Base-by-base conservation (phyloP, 2,888 invertebrate genomes). In the Drosophila mulleri region DNA sequence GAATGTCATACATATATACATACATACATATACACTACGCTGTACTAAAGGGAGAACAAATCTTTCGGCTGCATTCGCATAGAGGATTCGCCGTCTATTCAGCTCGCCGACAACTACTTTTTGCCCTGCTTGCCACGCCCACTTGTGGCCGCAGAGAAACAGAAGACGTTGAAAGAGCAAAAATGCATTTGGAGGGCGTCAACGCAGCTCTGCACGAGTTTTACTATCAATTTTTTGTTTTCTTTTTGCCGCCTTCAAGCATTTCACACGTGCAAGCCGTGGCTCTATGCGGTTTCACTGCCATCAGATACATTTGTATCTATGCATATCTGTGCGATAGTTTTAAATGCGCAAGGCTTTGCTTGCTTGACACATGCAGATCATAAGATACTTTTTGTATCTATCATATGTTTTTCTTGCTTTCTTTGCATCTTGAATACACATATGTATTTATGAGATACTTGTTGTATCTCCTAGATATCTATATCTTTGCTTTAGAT, bases 101-200 rank as follows among this genome's bases (percentile, higher is more conserved):
- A 66, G 44, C 32, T 18, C 35, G 47, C 26, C 54, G 32, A 4
- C 48, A 42, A 9, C 26, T 35, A 50, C 52, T 44, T 53, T 53
- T 50, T 72, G 77, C 54, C 39, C 77, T 81, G 81, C 75, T 72
- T 80, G 84, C 76, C 65, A 82, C 91, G 72, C 91, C 91, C 78
- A 84, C 72, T 76, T 78, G 73, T 54, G 64, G 48, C 42, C 44
- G 39, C 47, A 48, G 26, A 12, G n/a, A 59, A 63, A 16, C 16
- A 5, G 32, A 32, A 18, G 8, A 14, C 42, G 42, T 29, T 29
- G 32, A 42, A 48, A 65, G 37, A 29, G 18, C 23, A 32, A 18
- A 32, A 23, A 29, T 37, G 11, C 16, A 39, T 44, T n/a, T 23
- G 41, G 47, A 61, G 57, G 89, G 90, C 73, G 90, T 82, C 50